A percentile compares a stretch with the other conserved stretches of the same genome.
phyloP scores from a whole-genome alignment of 2,113 vertebrate species.

The Oryzias javanicus region DNA sequence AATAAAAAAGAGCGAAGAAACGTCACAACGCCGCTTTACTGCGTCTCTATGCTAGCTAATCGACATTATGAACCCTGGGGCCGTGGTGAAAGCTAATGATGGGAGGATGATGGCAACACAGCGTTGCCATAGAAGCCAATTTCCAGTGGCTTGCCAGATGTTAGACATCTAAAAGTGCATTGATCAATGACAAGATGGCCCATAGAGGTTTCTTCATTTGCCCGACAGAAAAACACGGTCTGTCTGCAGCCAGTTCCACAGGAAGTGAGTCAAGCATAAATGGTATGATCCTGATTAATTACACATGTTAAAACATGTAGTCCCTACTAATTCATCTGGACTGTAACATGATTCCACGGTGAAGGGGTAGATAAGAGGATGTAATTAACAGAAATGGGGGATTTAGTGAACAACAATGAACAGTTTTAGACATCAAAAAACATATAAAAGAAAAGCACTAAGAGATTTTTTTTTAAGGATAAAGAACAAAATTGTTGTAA shows the following conservation, averaged over 20 bases:
- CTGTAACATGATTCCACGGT: conserved; percentile 88
- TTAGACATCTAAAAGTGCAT: conserved; percentile 92
- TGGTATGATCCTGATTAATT: conserved; percentile 95
- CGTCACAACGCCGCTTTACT: conserved; percentile 86
- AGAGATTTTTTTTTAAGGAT: too few relatives aligned
- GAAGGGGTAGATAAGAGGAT: conserved; percentile 88
- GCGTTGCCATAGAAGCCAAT: conserved; percentile 83
- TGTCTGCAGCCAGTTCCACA: conserved; percentile 32
- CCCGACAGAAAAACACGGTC: conserved; percentile 35
- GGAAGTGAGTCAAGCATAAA: conserved; percentile 83
- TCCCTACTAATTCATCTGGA: conserved; percentile 91
- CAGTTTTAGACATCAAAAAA: too few relatives aligned
- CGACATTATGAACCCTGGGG: conserved; percentile 86
- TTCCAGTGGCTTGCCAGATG: conserved; percentile 98
- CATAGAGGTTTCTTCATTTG: conserved; percentile 47
- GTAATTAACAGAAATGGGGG: conserved; percentile 87
- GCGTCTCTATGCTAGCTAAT: conserved; percentile 68
- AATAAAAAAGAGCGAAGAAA: conserved; percentile 89
- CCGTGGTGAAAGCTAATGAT: conserved; percentile 90
- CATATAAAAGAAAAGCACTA: too few relatives aligned
- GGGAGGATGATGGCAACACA: conserved; percentile 92
- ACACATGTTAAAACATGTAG: conserved; percentile 90
- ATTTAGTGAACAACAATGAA: too few relatives aligned
- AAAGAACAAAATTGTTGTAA: too few relatives aligned
- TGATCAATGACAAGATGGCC: conserved; percentile 91